Conservation (phyloP, 2,888 invertebrate genomes). For the Gortyna flavago region DNA sequence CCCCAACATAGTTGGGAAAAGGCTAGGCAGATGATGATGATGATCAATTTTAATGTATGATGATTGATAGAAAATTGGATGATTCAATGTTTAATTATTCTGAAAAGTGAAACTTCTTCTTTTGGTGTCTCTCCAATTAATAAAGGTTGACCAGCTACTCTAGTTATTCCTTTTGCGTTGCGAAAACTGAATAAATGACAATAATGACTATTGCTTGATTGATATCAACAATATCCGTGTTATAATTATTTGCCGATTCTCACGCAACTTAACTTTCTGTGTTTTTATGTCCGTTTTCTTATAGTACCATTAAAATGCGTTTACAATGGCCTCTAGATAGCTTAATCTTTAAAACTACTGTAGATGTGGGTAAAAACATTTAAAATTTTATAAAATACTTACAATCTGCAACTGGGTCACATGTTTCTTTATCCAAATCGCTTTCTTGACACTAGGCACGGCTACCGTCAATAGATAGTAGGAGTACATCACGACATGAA, state of each 20-base stretch:
- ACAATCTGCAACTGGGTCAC: slow-evolving; percentile 96
- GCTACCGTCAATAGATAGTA: slow-evolving; percentile 95
- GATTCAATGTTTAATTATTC: background rate
- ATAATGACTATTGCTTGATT: background rate
- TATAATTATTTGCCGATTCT: background rate
- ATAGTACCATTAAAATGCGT: background rate
- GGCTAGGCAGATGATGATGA: too few relatives aligned
- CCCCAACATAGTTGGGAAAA: too few relatives aligned
- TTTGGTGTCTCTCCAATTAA: background rate
- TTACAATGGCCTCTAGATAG: background rate
- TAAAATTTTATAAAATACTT: slow-evolving; percentile 69
- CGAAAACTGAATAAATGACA: background rate
- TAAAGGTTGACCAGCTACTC: background rate
- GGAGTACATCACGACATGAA: slow-evolving; percentile 95
- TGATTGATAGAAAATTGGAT: background rate
- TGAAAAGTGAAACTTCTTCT: background rate
- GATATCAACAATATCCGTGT: background rate
- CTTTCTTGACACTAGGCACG: slow-evolving; percentile 92
- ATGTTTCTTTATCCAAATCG: slow-evolving; percentile 95
- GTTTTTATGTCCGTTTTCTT: background rate
- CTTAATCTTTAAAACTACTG: background rate
- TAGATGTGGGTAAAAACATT: background rate
- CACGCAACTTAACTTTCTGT: background rate
- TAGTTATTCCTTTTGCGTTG: background rate
- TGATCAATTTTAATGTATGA: too few relatives aligned